Evolutionary conservation across 2,888 invertebrate species (phyloP).

Genomic region (Pachydiplax longipennis): DNA sequence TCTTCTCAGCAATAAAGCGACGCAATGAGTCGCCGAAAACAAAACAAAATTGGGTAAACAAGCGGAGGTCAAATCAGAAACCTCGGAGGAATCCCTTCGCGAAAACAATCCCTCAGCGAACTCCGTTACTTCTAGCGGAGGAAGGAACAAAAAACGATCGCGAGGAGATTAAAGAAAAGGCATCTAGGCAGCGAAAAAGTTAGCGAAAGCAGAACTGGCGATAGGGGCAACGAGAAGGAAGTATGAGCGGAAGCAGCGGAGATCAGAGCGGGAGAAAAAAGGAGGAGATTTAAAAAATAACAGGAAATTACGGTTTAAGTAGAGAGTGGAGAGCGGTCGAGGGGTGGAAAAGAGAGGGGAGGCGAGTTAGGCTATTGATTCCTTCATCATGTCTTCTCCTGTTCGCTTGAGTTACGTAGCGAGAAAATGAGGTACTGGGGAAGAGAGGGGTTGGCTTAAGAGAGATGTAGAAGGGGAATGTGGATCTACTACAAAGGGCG

Average conservation of each 20-base stretch:
- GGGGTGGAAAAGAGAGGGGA: neutral
- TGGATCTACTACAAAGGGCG: conserved; percentile 23
- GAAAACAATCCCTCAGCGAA: too few relatives aligned
- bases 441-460: neutral
- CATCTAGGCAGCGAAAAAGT: too few relatives aligned
- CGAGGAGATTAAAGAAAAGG: neutral
- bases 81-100: too few relatives aligned
- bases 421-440: conserved; percentile 29
- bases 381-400: conserved; percentile 24
- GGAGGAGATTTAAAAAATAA: neutral
- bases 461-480: neutral
- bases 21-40: too few relatives aligned
- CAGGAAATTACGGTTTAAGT: neutral
- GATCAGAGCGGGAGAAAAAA: neutral
- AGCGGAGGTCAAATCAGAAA: too few relatives aligned
- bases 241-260: neutral
- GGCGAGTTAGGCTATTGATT: conserved; percentile 20
- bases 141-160: neutral
- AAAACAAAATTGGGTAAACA: too few relatives aligned
- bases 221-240: neutral
- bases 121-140: neutral
- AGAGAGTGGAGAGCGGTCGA: neutral
- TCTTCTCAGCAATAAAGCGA: too few relatives aligned
- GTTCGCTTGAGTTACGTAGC: conserved; percentile 27
- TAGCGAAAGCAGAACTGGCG: neutral